Percentiles rank a stretch among this genome's conserved stretches.
These are phyloP conservation scores for Lasaia peninsularis DNA, from an alignment of 1,140 invertebrate genomes.

Conservation along the genomic window DNA sequence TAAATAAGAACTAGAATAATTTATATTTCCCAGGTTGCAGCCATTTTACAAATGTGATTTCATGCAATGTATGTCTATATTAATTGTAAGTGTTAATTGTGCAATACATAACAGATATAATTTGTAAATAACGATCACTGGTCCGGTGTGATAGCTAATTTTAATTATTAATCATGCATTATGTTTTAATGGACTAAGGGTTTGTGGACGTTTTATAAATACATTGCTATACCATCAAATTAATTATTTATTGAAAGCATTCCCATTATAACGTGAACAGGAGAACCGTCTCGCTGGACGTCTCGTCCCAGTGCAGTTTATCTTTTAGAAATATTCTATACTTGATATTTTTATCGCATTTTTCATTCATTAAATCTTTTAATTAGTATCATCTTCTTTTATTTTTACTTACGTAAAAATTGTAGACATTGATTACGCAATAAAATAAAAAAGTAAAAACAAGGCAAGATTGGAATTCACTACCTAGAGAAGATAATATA, in stretches of 20 bases:
- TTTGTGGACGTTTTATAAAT: constrained; percentile 14
- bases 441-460: too few relatives aligned
- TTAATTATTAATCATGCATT: constrained; percentile 43
- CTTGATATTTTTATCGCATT: constrained; percentile 71
- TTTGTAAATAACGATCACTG: constrained; percentile 54
- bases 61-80: constrained; percentile 8
- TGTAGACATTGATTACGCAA: too few relatives aligned
- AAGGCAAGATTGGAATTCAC: too few relatives aligned
- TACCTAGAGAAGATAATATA: too few relatives aligned
- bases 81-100: constrained; percentile 71
- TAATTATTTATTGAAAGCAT: constrained; percentile 72
- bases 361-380: constrained; percentile 71
- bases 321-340: constrained; percentile 66
- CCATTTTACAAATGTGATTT: constrained; percentile 11
- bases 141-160: constrained; percentile 26
- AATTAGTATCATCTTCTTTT: constrained; percentile 48
- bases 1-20: background rate
- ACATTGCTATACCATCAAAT: constrained; percentile 51
- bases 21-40: constrained; percentile 3
- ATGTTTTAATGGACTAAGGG: constrained; percentile 7
- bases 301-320: constrained; percentile 54
- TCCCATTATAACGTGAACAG: constrained; percentile 48
- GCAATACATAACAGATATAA: constrained; percentile 60
- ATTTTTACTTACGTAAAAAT: constrained; percentile 21
- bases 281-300: constrained; percentile 32